phyloP scores from a whole-genome alignment of 2,888 invertebrate species.

The Osmoderma eremita region DNA sequence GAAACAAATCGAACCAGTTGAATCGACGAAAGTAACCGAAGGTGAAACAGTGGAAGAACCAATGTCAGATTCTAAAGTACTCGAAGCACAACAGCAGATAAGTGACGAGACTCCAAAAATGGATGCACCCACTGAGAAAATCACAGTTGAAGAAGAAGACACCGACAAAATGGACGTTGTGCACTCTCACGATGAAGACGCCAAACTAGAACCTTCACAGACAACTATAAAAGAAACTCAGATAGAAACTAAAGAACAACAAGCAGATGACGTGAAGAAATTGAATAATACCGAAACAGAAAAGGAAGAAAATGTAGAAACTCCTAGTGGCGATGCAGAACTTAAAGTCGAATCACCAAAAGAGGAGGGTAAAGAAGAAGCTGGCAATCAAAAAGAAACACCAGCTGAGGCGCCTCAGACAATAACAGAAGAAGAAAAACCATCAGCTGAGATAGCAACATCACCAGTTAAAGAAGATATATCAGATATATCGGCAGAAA shows the following conservation, averaged over 20 bases:
- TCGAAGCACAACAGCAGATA: not conserved
- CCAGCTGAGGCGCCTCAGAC: conserved; percentile 48
- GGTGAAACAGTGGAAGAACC: conserved; percentile 1
- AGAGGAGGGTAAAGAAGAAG: conserved; percentile 6
- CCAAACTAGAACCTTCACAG: not conserved
- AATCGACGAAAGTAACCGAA: not conserved
- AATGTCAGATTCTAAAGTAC: not conserved
- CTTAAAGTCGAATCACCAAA: not conserved
- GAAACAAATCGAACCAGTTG: not conserved
- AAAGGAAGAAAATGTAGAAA: not conserved
- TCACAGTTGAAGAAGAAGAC: not conserved
- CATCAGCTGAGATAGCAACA: conserved; percentile 35
- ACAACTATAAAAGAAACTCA: not conserved
- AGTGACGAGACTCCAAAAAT: not conserved
- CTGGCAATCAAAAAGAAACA: conserved; percentile 44
- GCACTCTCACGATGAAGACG: too few species aligned
- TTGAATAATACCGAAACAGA: not conserved
- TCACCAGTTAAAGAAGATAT: conserved; percentile 35
- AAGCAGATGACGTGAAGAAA: not conserved
- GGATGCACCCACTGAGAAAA: not conserved
- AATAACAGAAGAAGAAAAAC: conserved; percentile 43
- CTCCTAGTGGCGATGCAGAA: not conserved
- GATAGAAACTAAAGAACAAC: not conserved
- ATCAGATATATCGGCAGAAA: conserved; percentile 28
- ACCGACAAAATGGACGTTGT: not conserved